Evolutionary conservation across 1,140 invertebrate species (phyloP), one percentile per base, ranked within the genome.

Genomic region (Bombus affinis): DNA sequence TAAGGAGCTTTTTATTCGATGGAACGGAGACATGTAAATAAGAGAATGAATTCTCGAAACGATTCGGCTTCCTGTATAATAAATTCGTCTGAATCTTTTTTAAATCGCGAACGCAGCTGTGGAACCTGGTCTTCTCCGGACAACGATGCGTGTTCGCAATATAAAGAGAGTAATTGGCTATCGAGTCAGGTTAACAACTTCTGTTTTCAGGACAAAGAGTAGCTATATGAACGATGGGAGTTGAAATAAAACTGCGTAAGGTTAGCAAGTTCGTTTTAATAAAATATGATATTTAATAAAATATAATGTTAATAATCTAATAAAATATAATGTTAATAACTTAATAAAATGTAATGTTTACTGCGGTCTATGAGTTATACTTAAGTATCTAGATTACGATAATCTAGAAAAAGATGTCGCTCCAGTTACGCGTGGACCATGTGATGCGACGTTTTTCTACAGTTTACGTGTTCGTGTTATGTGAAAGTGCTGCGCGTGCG

Each of bases 401-500:
- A 73, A 44, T 12, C 8, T 9, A 44, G 37, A 22, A 10, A 44
- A 39, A 42, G 25, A 15, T 39, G 37, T 62, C 28, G 22, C 4
- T 53, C 9, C 44, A 39, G 37, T 80, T 80, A 53, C 44, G 44
- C 35, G 10, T 53, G 44, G 59, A 44, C 62, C 18, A 9, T 37
- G 47, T 18, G 12, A 22, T 47, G 32, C 77, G 35, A 15, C 37
- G 13, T 32, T 72, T 65, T 84, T 57, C 59, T 35, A 76, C 53
- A 78, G 53, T 77, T 85, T 53, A 28, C n/a, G 74, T 32, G 32
- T 62, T 15, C 25, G 1, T 62, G 76, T 85, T 72, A 39, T 80
- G 76, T 72, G 83, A 79, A 85, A 85, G 83, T 62, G 68, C 71
- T 53, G 39, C 81, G 62, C 35, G 32, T 71, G 35, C n/a, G 53